phyloP scores from a whole-genome alignment of 1,140 invertebrate species.

The Drosophila pallidifrons region DNA sequence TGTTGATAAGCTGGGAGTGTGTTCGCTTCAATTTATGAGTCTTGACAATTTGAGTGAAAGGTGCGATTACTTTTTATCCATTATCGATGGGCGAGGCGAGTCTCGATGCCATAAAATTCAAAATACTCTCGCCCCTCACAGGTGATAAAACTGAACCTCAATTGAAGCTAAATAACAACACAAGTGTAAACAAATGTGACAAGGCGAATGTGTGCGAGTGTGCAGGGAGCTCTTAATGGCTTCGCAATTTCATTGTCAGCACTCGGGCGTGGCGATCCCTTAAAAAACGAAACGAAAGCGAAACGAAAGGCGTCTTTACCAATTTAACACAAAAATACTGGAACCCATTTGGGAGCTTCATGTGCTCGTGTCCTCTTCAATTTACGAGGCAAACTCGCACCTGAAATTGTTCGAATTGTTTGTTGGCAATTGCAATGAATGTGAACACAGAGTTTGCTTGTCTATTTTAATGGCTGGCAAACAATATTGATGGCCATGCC shows the following conservation, averaged over 20 bases:
- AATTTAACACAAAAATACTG: constrained; percentile 36
- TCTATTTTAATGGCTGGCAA: constrained; percentile 12
- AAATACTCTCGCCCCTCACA: constrained; percentile 17
- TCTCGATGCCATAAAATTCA: constrained; percentile 50
- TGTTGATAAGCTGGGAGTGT: constrained; percentile 55
- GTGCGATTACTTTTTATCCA: constrained; percentile 12
- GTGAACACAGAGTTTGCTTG: not conserved
- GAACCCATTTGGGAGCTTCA: constrained; percentile 1
- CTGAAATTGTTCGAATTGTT: not conserved
- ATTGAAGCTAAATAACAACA: constrained; percentile 7
- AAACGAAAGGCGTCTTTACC: constrained; percentile 6
- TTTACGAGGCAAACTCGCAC: constrained; percentile 7
- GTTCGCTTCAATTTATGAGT: constrained; percentile 61
- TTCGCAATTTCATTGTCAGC: constrained; percentile 35
- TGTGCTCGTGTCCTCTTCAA: not conserved
- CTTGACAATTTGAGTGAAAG: constrained; percentile 53
- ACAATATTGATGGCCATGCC: constrained; percentile 10
- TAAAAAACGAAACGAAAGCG: not conserved
- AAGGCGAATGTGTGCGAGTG: not conserved
- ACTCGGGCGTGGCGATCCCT: constrained; percentile 10
- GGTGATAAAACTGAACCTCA: constrained; percentile 21
- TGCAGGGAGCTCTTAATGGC: constrained; percentile 37
- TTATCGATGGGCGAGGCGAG: not conserved
- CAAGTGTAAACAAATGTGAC: constrained; percentile 43
- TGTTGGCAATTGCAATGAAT: not conserved